Percentiles rank a stretch among this genome's conserved stretches.
phyloP scores from a whole-genome alignment of 2,888 invertebrate genomes.

The Portevinia maculata region DNA sequence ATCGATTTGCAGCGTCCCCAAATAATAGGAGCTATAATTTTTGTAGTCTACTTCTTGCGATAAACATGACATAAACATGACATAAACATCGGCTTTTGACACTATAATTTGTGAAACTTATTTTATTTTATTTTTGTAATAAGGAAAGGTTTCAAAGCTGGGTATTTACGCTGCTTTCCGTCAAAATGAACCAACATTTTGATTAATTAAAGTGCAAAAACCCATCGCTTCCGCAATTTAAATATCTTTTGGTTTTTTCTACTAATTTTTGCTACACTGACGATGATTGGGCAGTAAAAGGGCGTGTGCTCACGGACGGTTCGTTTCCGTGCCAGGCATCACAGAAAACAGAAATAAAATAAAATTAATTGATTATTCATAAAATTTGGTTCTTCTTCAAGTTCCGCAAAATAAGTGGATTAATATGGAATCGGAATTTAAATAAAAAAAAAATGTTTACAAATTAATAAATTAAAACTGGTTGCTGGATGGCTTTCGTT shows the following conservation, averaged over 20 bases:
- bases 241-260: not conserved
- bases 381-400: constrained; percentile 10
- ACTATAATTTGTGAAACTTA: constrained; percentile 18
- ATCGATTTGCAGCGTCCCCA: no score
- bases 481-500: constrained; percentile 7
- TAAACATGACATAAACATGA: not conserved
- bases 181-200: not conserved
- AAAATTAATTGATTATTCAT: constrained; percentile 18
- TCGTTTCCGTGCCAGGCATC: constrained; percentile 21
- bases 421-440: not conserved
- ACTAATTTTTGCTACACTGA: not conserved
- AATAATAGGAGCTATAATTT: no score
- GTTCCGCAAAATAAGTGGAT: constrained; percentile 3
- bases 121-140: not conserved
- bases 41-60: not conserved
- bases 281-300: not conserved
- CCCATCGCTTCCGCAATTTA: constrained; percentile 32
- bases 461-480: constrained; percentile 19
- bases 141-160: not conserved
- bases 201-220: constrained; percentile 35
- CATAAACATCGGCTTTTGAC: constrained; percentile 2
- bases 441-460: constrained; percentile 34
- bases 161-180: not conserved
- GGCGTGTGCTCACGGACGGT: not conserved
- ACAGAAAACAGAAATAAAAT: not conserved